phyloP scores from a whole-genome alignment of 1,140 invertebrate species.

The Ceratina calcarata region DNA sequence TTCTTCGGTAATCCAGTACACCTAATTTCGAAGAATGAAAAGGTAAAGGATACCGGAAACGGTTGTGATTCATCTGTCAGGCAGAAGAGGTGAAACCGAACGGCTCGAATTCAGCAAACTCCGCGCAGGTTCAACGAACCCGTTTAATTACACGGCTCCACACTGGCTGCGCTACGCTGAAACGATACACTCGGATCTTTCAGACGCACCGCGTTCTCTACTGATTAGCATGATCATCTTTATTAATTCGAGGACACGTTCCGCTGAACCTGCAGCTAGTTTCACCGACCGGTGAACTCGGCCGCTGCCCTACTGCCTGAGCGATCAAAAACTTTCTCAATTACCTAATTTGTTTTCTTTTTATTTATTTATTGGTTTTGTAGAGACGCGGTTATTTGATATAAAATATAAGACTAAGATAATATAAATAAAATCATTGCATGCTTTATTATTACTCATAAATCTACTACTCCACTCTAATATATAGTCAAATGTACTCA shows the following conservation, averaged over 20 bases:
- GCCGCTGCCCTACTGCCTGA: background rate
- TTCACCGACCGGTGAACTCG: background rate
- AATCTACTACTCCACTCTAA: too few relatives aligned
- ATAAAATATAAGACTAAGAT: too few relatives aligned
- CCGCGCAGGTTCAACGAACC: conserved; percentile 28
- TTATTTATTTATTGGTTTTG: too few relatives aligned
- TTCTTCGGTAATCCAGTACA: too few relatives aligned
- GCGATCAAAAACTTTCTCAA: too few relatives aligned
- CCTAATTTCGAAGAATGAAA: background rate
- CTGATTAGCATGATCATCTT: conserved; percentile 51
- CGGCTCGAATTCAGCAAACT: conserved; percentile 30
- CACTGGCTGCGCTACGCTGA: conserved; percentile 35
- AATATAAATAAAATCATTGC: too few relatives aligned
- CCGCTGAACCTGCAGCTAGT: conserved; percentile 9
- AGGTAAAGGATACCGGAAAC: background rate
- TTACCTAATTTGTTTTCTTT: too few relatives aligned
- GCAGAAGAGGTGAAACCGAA: conserved; percentile 21
- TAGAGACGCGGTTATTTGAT: too few relatives aligned
- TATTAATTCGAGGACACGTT: conserved; percentile 51
- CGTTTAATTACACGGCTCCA: conserved; percentile 43
- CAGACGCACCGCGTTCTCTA: conserved; percentile 28
- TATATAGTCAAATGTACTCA: too few relatives aligned
- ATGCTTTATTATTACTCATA: too few relatives aligned
- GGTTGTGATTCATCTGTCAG: conserved; percentile 18
- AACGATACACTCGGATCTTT: conserved; percentile 42